phyloP scores from a whole-genome alignment of 2,888 invertebrate species.

The Trichogramma evanescens region DNA sequence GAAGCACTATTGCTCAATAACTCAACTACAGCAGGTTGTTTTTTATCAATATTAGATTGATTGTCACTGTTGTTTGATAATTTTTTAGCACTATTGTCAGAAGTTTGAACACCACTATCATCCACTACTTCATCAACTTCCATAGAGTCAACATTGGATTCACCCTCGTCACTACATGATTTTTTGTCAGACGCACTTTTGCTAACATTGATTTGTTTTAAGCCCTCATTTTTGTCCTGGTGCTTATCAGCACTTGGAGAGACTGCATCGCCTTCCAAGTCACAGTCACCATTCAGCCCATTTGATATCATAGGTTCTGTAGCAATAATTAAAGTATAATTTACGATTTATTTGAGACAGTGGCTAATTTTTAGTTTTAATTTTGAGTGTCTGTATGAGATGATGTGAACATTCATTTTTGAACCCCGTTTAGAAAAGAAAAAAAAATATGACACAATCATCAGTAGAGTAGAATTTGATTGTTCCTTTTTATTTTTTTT shows the following conservation, averaged over 20 bases:
- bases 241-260: slow-evolving; percentile 34
- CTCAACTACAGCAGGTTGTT: slow-evolving; percentile 25
- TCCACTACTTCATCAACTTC: slow-evolving; percentile 23
- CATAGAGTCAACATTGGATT: slow-evolving; percentile 12
- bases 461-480: too few species aligned
- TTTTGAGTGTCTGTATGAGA: too few species aligned
- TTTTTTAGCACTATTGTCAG: slow-evolving; percentile 47
- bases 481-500: too few species aligned
- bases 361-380: too few species aligned
- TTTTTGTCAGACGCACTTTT: background rate
- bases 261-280: slow-evolving; percentile 34
- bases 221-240: slow-evolving; percentile 27
- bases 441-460: background rate
- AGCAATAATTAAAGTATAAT: slow-evolving; percentile 23
- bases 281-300: slow-evolving; percentile 47
- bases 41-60: slow-evolving; percentile 13
- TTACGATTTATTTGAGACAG: background rate
- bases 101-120: slow-evolving; percentile 12
- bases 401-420: too few species aligned
- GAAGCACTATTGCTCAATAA: slow-evolving; percentile 42
- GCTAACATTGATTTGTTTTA: slow-evolving; percentile 18
- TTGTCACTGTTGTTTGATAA: slow-evolving; percentile 26
- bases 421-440: background rate
- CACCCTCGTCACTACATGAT: slow-evolving; percentile 25
- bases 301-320: slow-evolving; percentile 45